Conservation (phyloP, 1,140 invertebrate genomes). For the Heliconius congener region DNA sequence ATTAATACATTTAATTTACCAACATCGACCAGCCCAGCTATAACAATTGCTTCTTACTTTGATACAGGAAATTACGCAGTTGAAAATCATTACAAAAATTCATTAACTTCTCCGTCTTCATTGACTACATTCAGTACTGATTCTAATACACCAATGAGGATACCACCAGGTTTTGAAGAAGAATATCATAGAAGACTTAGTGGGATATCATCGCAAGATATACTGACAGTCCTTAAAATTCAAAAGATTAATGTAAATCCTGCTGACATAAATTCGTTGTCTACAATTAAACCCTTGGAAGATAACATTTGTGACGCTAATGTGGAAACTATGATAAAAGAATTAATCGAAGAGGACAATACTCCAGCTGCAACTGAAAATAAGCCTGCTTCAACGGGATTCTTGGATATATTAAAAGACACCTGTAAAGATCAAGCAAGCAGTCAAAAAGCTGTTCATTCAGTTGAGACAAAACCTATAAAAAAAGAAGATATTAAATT, state of each 20-base stretch:
- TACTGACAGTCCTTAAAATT: neutral
- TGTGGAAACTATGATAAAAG: constrained; percentile 34
- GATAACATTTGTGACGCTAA: constrained; percentile 22
- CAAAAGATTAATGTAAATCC: neutral
- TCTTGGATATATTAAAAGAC: constrained; percentile 27
- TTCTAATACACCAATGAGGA: constrained; percentile 39
- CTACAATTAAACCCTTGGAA: neutral
- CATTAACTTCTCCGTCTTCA: constrained; percentile 44
- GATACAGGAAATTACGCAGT: constrained; percentile 75
- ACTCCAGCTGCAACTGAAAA: constrained; percentile 18
- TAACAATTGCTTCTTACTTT: constrained; percentile 70
- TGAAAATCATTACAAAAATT: constrained; percentile 68
- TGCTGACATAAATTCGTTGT: neutral
- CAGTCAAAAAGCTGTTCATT: neutral
- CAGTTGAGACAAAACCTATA: neutral
- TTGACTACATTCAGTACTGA: constrained; percentile 27
- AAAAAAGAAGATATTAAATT: constrained; percentile 24
- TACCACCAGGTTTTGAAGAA: constrained; percentile 71
- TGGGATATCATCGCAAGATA: constrained; percentile 24
- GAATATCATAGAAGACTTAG: constrained; percentile 54
- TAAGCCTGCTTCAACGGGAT: constrained; percentile 31
- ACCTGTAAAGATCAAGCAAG: constrained; percentile 6
- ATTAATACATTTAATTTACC: constrained; percentile 37
- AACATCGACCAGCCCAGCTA: constrained; percentile 46
- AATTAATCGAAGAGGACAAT: constrained; percentile 31